Conservation (phyloP, 2,113 vertebrate species). For the Ursus arctos region DNA sequence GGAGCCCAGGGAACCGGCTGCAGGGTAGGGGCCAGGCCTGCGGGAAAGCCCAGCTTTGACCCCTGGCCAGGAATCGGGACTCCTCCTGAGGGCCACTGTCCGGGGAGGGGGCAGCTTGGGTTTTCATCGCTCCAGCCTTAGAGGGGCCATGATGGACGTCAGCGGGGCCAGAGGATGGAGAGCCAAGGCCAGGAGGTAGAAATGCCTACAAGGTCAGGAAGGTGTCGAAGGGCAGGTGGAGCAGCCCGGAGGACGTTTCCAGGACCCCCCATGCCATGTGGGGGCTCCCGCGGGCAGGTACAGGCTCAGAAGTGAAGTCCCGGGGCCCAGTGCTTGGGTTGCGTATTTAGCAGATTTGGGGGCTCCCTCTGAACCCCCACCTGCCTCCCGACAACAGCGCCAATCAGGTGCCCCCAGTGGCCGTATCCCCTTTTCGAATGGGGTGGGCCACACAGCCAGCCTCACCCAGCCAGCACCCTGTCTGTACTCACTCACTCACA, state of each 20-base stretch:
- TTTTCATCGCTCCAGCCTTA: neutral
- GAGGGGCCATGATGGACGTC: neutral
- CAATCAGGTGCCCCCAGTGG: neutral
- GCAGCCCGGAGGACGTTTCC: neutral
- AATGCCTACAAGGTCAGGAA: accelerated
- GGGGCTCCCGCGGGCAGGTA: accelerated
- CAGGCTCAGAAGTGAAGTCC: neutral
- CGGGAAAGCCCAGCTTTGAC: neutral
- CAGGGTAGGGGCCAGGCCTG: neutral
- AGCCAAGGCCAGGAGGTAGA: neutral
- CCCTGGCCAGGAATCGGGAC: neutral
- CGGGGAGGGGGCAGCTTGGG: neutral
- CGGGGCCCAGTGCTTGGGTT: too few relatives aligned
- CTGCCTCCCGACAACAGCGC: neutral
- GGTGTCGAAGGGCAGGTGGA: neutral
- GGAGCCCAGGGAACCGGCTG: accelerated
- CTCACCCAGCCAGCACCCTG: neutral
- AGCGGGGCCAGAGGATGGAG: neutral
- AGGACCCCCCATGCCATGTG: accelerated
- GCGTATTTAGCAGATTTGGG: neutral
- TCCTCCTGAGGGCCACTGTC: accelerated
- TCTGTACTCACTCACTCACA: accelerated
- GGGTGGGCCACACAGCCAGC: neutral
- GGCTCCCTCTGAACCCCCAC: neutral
- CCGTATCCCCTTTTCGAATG: accelerated